phyloP scores from a whole-genome alignment of 2,113 vertebrate genomes.

The Noctilio leporinus region DNA sequence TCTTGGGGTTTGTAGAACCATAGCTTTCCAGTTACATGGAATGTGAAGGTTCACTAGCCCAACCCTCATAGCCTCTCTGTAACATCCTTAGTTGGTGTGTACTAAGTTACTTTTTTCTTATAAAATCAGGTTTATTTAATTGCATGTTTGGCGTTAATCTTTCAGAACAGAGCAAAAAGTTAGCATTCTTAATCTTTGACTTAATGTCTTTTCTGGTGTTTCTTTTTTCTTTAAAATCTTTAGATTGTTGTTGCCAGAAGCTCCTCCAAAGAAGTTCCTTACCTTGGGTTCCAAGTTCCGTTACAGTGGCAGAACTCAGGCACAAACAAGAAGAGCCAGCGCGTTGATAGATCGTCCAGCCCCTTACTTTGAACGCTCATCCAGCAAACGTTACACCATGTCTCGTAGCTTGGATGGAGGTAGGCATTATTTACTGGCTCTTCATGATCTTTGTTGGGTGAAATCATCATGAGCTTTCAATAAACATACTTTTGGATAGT shows the following conservation, averaged over 20 bases:
- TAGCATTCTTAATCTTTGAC: neutral
- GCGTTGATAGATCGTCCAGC: constrained; percentile 92
- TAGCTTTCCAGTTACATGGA: neutral
- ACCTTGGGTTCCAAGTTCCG: constrained; percentile 97
- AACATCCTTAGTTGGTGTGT: neutral
- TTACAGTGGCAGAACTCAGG: constrained; percentile 95
- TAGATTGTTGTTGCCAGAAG: constrained; percentile 94
- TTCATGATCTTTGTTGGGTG: neutral
- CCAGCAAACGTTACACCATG: constrained; percentile 96
- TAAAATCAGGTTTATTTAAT: neutral
- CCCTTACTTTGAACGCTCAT: constrained; percentile 91
- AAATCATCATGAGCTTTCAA: neutral
- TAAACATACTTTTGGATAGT: neutral
- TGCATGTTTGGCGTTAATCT: neutral
- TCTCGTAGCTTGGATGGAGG: constrained; percentile 95
- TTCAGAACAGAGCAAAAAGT: neutral
- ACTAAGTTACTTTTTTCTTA: neutral
- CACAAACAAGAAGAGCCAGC: constrained; percentile 93
- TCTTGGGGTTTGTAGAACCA: neutral
- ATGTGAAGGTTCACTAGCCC: neutral
- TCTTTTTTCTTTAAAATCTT: constrained; percentile 20
- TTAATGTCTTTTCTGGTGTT: neutral
- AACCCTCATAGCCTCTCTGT: neutral
- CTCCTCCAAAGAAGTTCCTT: constrained; percentile 96
- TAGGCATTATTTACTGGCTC: constrained; percentile 62